These are phyloP conservation scores for Chondrosia reniformis DNA, from an alignment of 37 sponge, comb jelly and placozoan genomes.

Conservation along the genomic window DNA sequence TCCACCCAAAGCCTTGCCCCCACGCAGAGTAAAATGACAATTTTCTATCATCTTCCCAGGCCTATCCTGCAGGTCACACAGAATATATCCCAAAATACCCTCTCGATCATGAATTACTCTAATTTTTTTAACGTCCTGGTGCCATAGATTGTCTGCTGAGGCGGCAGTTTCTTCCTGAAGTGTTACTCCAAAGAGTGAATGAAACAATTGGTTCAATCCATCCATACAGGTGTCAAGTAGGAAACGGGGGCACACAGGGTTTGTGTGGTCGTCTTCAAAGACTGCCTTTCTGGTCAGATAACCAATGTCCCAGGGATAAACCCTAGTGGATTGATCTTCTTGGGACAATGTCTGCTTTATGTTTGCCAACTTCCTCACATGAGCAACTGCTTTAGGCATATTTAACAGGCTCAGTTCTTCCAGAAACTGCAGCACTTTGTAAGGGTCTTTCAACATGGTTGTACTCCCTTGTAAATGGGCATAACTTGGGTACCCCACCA, in stretches of 20 bases:
- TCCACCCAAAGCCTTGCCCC: constrained; percentile 35
- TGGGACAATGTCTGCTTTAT: not conserved
- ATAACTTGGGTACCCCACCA: constrained; percentile 67
- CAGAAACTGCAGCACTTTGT: constrained; percentile 61
- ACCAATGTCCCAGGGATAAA: constrained; percentile 70
- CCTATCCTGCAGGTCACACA: constrained; percentile 64
- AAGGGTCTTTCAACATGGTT: constrained; percentile 71
- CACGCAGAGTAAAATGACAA: constrained; percentile 83
- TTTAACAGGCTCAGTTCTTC: constrained; percentile 35
- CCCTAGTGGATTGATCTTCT: constrained; percentile 29
- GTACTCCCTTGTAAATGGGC: constrained; percentile 57
- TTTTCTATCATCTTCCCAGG: constrained; percentile 45
- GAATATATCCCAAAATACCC: constrained; percentile 62
- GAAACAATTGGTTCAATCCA: constrained; percentile 54
- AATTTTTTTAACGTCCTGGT: constrained; percentile 56
- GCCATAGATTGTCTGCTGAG: constrained; percentile 64
- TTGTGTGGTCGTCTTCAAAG: constrained; percentile 1
- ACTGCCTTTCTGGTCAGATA: constrained; percentile 12
- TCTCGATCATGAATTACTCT: constrained; percentile 51
- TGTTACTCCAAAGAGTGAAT: constrained; percentile 47
- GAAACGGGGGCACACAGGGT: constrained; percentile 34
- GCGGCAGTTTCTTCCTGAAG: constrained; percentile 26
- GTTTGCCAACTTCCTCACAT: constrained; percentile 31
- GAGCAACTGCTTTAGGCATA: constrained; percentile 54
- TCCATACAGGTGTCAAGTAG: constrained; percentile 57